Base-by-base conservation (phyloP, 2,888 invertebrate genomes). In the Brachylomia viminalis region DNA sequence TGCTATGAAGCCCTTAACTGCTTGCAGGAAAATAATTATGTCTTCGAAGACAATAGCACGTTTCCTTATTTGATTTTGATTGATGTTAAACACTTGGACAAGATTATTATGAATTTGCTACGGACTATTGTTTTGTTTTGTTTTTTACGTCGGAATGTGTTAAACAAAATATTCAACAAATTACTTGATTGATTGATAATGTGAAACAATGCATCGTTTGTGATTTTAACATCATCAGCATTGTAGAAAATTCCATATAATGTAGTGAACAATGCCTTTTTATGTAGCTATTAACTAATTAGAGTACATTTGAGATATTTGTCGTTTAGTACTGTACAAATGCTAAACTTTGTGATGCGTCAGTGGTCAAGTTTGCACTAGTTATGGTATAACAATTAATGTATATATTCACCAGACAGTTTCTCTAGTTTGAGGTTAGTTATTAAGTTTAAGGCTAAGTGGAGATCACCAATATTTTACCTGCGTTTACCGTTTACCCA, bases 271-370 rank as follows among this genome's bases (percentile, higher is more conserved):
- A 73, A 79, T 75, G 38, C 59, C 52, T 86, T 33, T 59, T 70
- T 74, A 30, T 65, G 23, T 72, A 70, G 52, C 66, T 61, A 72
- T 75, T 84, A 76, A 15, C 47, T 70, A 65, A 80, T 87, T 61
- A 75, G 27, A 75, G 77, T 80, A 80, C 64, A 80, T 86, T 86
- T 80, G 13, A 33, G 17, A 80, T 87, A 56, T 84, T 80, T 80
- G 72, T 61, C 33, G 30, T 75, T 72, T 56, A 66, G 75, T 70
- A 80, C 85, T 54, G 58, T 73, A 54, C 67, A 79, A 86, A 86
- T 86, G 62, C 27, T 70, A 74, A 72, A 70, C 17, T 72, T 54
- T 38, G 61, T 52, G 64, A 84, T 72, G 69, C 15, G 66, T 38
- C 38, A 17, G 45, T 33, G 33, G 76, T 75, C 74, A 86, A 76